phyloP scores from a whole-genome alignment of 2,888 invertebrate genomes.

The Parelbella ahira region DNA sequence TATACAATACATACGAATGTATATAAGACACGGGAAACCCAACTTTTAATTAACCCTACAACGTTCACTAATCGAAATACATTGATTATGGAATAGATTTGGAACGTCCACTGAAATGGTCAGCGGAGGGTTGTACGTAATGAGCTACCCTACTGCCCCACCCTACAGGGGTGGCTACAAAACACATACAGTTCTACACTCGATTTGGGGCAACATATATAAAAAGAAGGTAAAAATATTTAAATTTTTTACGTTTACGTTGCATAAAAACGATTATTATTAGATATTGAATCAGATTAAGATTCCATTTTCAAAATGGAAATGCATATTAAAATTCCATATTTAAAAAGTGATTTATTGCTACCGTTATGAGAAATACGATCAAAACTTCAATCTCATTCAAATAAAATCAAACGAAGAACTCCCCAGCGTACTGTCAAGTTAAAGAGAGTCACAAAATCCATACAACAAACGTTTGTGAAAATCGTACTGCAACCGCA shows the following conservation, averaged over 20 bases:
- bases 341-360: too few species aligned
- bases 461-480: constrained; percentile 44
- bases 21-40: neutral
- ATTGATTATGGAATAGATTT: constrained; percentile 60
- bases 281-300: too few species aligned
- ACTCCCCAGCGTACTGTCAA: constrained; percentile 33
- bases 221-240: too few species aligned
- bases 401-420: neutral
- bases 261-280: too few species aligned
- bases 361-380: too few species aligned
- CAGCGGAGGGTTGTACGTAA: constrained; percentile 51
- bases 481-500: constrained; percentile 43
- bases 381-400: too few species aligned
- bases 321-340: too few species aligned
- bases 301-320: too few species aligned
- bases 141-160: constrained; percentile 42
- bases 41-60: constrained; percentile 47
- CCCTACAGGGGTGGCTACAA: constrained; percentile 25
- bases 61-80: constrained; percentile 59
- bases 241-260: too few species aligned
- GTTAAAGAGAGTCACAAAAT: constrained; percentile 37
- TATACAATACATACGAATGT: too few species aligned
- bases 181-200: too few species aligned
- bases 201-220: too few species aligned
- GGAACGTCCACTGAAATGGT: constrained; percentile 38